Evolutionary conservation across 2,113 vertebrate genomes (phyloP), one percentile per base, ranked within the genome.

Genomic region (Psettodes erumei): DNA sequence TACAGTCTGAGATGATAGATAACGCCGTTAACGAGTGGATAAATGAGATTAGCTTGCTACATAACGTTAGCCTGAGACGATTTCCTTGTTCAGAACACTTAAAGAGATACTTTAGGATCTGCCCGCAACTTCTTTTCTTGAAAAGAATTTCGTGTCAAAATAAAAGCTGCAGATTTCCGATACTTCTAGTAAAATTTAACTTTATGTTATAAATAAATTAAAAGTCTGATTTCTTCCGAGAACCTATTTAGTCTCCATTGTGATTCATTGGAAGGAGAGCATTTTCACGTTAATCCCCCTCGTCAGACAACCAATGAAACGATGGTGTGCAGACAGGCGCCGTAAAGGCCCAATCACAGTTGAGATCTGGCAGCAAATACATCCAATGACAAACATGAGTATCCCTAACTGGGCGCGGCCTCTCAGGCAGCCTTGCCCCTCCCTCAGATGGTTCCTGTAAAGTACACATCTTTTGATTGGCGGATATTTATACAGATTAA

Each of bases 11-110:
- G 66, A 35, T 10, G 27, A 48, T 43, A 63, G 56, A 8, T 50
- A 63, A 40, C 12, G 15, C 48, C 76, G 6, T 63, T 78, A 21
- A 61, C 37, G 33, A 65, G n/a, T 61, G 68, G 66, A 81, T 75
- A 81, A 82, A 59, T 75, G 76, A 83, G 81, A 89, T 90, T 88
- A 89, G 87, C 90, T 81, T 70, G 85, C 91, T 87, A 81, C 86
- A 90, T 90, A 72, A 75, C 88, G 83, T 84, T 92, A 92, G 83
- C 87, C 69, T 2, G 6, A 60, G 30, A 59, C 64, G 33, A 71
- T 77, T 83, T 87, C 79, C 80, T 84, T 63, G 71, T 87, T 87
- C 42, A 66, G 68, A 75, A 75, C 69, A 66, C 58, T 84, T 66
- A 42, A 21, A 43, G 50, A 65, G 47, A 63, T 54, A 60, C 67